Evolutionary conservation across 2,797 vertebrate genomes (phyloP).

Genomic region (Channa striata): DNA sequence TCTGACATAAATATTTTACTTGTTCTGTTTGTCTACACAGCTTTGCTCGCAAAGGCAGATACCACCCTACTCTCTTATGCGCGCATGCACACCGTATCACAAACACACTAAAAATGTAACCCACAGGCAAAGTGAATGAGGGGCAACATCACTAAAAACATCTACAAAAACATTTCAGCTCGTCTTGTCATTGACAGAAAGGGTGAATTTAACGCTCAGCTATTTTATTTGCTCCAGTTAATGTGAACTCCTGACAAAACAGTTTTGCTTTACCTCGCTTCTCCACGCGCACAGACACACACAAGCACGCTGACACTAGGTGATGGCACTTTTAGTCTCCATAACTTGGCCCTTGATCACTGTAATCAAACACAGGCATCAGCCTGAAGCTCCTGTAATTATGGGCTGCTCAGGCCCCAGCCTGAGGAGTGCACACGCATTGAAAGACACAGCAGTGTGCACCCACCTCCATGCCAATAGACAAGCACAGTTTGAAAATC

Average conservation of each 20-base stretch:
- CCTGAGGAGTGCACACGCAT: constrained; percentile 14
- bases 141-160: background rate
- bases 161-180: constrained; percentile 16
- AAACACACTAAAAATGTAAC: constrained; percentile 1
- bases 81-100: constrained; percentile 8
- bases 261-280: background rate
- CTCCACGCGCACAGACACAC: constrained; percentile 24
- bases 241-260: constrained; percentile 36
- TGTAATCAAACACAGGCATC: constrained; percentile 81
- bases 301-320: constrained; percentile 32
- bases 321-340: constrained; percentile 71
- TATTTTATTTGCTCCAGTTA: constrained; percentile 24
- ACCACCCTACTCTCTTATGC: constrained; percentile 1
- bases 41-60: constrained; percentile 8
- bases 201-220: constrained; percentile 23
- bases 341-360: constrained; percentile 80
- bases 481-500: constrained; percentile 21
- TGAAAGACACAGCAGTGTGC: constrained; percentile 32
- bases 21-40: constrained; percentile 26
- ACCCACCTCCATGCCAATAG: constrained; percentile 9
- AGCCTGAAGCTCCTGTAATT: constrained; percentile 77
- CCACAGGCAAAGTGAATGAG: constrained; percentile 11
- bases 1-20: constrained; percentile 63
- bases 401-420: constrained; percentile 64
- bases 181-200: constrained; percentile 22